These are phyloP conservation scores for Yponomeuta malinellus DNA, from an alignment of 2,888 invertebrate species.

Conservation along the genomic window DNA sequence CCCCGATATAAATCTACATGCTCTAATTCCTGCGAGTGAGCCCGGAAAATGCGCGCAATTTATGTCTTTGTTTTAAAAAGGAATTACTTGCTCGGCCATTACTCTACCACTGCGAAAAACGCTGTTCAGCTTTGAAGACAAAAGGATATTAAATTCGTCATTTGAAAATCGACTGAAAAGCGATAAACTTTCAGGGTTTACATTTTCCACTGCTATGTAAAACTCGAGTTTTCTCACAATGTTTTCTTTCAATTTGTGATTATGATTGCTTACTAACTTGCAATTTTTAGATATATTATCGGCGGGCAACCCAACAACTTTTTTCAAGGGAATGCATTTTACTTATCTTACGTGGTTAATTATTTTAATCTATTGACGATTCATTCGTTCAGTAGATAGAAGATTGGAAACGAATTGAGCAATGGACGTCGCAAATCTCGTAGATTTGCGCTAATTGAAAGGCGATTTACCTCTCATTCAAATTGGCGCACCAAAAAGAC, in stretches of 20 bases:
- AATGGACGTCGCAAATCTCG: not conserved
- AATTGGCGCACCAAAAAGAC: not conserved
- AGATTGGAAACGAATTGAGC: not conserved
- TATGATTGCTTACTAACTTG: too few relatives aligned
- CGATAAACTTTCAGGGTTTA: too few relatives aligned
- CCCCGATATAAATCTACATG: slow-evolving; percentile 32
- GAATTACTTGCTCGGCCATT: not conserved
- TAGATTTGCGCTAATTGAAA: not conserved
- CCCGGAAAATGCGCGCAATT: slow-evolving; percentile 13
- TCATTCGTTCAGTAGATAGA: too few relatives aligned
- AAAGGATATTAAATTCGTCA: not conserved
- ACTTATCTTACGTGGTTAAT: too few relatives aligned
- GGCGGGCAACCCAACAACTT: too few relatives aligned
- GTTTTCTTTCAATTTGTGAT: too few relatives aligned
- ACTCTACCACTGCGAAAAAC: slow-evolving; percentile 10
- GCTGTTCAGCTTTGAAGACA: not conserved
- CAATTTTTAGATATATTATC: too few relatives aligned
- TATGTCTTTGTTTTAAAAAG: slow-evolving; percentile 2
- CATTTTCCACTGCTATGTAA: too few relatives aligned
- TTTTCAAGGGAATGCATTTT: too few relatives aligned
- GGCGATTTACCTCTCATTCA: not conserved
- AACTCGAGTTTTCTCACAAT: too few relatives aligned
- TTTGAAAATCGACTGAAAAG: too few relatives aligned
- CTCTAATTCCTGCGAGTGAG: slow-evolving; percentile 35
- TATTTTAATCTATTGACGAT: too few relatives aligned